A percentile compares a stretch with the other conserved stretches of the same genome.
phyloP scores from a whole-genome alignment of 1,140 invertebrate genomes.

The Lasioglossum baleicum region DNA sequence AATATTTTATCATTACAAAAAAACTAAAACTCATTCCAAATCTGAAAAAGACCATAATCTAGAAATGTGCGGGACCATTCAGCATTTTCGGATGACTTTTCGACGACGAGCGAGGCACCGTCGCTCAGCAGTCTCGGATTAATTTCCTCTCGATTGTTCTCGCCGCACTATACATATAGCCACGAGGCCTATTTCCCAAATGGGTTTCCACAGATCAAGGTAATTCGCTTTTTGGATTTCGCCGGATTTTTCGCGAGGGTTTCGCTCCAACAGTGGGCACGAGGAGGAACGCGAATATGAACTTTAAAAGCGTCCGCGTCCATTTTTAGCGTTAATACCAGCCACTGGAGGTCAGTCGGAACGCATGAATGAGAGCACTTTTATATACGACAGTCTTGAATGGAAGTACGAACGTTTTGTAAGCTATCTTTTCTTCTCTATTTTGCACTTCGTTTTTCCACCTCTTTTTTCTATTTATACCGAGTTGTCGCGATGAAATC shows the following conservation, averaged over 20 bases:
- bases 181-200: background rate
- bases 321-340: slow-evolving; percentile 43
- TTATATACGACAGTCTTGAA: slow-evolving; percentile 21
- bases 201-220: slow-evolving; percentile 5
- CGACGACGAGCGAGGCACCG: too few species aligned
- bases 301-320: slow-evolving; percentile 33
- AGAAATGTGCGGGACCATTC: too few species aligned
- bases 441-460: slow-evolving; percentile 4
- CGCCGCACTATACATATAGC: background rate
- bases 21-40: too few species aligned
- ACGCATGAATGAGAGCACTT: slow-evolving; percentile 37
- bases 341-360: slow-evolving; percentile 23
- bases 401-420: slow-evolving; percentile 34
- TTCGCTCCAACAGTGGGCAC: background rate
- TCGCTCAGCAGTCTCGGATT: too few species aligned
- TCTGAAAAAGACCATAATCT: too few species aligned
- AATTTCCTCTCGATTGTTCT: background rate
- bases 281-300: slow-evolving; percentile 19
- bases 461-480: background rate
- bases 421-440: slow-evolving; percentile 5
- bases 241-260: background rate
- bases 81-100: too few species aligned
- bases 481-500: slow-evolving; percentile 18
- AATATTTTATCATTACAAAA: too few species aligned
- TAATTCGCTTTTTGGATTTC: background rate